A percentile compares a stretch with the other conserved stretches of the same genome.
These are phyloP conservation scores for Hydra vulgaris DNA, from an alignment of 30 jellyfish, hydroid and myxozoan species.

Conservation along the genomic window DNA sequence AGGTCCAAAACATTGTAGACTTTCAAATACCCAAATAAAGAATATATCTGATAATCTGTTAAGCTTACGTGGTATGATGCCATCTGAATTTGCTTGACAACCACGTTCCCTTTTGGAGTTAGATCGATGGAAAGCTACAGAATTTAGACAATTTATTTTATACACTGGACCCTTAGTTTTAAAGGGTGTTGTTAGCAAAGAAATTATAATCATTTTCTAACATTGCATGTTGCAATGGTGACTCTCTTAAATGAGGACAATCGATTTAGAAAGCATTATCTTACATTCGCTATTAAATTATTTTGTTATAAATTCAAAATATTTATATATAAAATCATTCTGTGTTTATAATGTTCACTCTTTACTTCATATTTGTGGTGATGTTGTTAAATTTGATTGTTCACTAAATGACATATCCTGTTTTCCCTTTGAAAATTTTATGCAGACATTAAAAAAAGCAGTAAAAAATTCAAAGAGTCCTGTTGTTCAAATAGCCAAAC, in stretches of 20 bases:
- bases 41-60: slow-evolving; percentile 23
- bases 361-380: slow-evolving; percentile 18
- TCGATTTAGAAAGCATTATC: slow-evolving; percentile 10
- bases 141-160: slow-evolving; percentile 39
- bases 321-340: slow-evolving; percentile 24
- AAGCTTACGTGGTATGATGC: slow-evolving; percentile 14
- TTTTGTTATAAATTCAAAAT: slow-evolving; percentile 22
- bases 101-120: slow-evolving; percentile 37
- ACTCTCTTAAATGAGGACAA: slow-evolving; percentile 24
- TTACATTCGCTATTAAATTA: slow-evolving; percentile 23
- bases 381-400: slow-evolving; percentile 17
- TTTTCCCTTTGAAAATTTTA: slow-evolving; percentile 8
- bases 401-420: slow-evolving; percentile 22
- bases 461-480: not conserved
- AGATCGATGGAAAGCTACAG: slow-evolving; percentile 51
- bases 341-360: slow-evolving; percentile 30
- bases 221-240: slow-evolving; percentile 25
- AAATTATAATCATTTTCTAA: slow-evolving; percentile 18
- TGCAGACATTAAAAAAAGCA: slow-evolving; percentile 6
- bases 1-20: slow-evolving; percentile 30
- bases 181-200: slow-evolving; percentile 23
- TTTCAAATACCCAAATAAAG: slow-evolving; percentile 13
- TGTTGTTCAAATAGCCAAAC: slow-evolving; percentile 2
- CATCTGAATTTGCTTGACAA: slow-evolving; percentile 39
- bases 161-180: slow-evolving; percentile 42